A percentile compares a stretch with the other conserved stretches of the same genome.
Evolutionary conservation across 1,140 invertebrate genomes (phyloP).

Genomic region (Ectropis grisescens): DNA sequence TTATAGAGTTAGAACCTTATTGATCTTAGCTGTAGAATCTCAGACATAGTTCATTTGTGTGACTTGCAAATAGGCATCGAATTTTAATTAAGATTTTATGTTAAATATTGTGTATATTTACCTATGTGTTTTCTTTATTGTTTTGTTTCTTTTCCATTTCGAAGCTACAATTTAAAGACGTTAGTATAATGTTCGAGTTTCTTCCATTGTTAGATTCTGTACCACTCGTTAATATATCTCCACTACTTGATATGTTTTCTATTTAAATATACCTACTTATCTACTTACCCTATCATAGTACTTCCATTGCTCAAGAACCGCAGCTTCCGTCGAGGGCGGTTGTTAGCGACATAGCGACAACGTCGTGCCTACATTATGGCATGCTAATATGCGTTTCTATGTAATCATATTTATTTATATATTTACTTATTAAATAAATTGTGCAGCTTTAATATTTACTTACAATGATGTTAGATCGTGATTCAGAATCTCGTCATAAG

Average conservation of each 20-base stretch:
- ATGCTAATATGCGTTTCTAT: conserved; percentile 46
- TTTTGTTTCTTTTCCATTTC: conserved; percentile 21
- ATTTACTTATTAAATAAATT: conserved; percentile 58
- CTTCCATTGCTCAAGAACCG: no score
- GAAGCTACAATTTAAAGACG: no score
- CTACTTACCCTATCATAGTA: no score
- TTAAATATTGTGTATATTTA: conserved; percentile 27
- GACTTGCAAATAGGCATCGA: conserved; percentile 56
- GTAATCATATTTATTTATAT: conserved; percentile 66
- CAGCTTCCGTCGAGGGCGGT: no score
- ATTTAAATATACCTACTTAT: no score
- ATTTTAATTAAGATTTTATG: conserved; percentile 56
- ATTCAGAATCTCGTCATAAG: conserved; percentile 70
- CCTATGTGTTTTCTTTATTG: conserved; percentile 28
- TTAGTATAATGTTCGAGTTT: no score
- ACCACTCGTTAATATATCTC: no score
- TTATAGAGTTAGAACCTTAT: conserved; percentile 43
- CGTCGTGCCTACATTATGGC: no score
- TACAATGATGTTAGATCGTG: conserved; percentile 66
- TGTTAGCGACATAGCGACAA: no score
- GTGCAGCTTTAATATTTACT: conserved; percentile 68
- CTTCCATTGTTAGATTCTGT: conserved; percentile 31
- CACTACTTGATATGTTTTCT: no score
- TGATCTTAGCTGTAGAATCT: conserved; percentile 48
- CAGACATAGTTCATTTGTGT: conserved; percentile 49